A percentile compares a stretch with the other conserved stretches of the same genome.
phyloP scores from a whole-genome alignment of 2,797 vertebrate genomes.

The Enteromius trimaculatus region DNA sequence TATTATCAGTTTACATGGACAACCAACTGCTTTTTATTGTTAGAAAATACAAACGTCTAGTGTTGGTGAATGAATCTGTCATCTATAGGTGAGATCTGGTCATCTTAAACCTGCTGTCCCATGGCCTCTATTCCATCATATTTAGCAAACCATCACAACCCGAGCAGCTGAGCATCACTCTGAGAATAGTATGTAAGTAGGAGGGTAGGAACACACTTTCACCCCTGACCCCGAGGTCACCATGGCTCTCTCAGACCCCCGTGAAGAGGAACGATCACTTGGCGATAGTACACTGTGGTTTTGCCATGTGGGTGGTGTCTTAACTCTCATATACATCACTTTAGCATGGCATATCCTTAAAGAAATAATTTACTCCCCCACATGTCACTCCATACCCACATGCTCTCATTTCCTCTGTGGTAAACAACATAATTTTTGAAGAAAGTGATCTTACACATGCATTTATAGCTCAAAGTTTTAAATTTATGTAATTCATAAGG shows the following conservation, averaged over 20 bases:
- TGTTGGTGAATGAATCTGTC: background rate
- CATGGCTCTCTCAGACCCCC: constrained; percentile 65
- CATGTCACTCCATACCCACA: background rate
- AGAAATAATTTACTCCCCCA: background rate
- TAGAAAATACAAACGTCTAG: background rate
- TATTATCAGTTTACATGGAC: background rate
- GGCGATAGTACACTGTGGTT: background rate
- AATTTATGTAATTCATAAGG: background rate
- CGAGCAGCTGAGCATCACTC: background rate
- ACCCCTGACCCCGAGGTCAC: constrained; percentile 67
- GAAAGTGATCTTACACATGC: background rate
- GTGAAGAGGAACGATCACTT: constrained; percentile 30
- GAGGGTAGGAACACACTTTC: constrained; percentile 59
- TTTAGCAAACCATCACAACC: background rate
- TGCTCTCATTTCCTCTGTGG: too few relatives aligned
- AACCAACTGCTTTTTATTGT: background rate
- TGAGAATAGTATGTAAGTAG: constrained; percentile 36
- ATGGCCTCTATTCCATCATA: constrained; percentile 3
- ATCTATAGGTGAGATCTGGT: background rate
- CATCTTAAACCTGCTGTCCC: background rate
- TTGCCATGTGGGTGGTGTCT: background rate
- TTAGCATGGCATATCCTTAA: background rate
- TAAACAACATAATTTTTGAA: background rate
- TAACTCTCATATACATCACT: background rate
- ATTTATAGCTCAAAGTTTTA: background rate